A percentile compares a stretch with the other conserved stretches of the same genome.
Evolutionary conservation across 2,888 invertebrate species (phyloP).

Genomic region (Erannis defoliaria): DNA sequence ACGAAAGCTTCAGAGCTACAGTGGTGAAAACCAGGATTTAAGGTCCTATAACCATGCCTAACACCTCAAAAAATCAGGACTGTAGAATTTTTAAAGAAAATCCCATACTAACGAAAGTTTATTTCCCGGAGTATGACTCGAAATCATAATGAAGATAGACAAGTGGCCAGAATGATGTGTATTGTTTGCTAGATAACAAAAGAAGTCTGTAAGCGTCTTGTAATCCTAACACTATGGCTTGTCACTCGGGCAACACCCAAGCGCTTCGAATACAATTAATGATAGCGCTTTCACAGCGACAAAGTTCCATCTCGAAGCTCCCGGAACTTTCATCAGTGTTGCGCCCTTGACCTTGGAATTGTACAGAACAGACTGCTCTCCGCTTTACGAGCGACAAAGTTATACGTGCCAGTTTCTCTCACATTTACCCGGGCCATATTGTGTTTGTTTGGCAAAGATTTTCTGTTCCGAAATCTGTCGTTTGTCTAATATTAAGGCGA

Average conservation of each 20-base stretch:
- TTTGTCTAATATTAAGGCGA: background rate
- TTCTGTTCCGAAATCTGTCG: background rate
- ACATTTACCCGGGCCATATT: slow-evolving; percentile 11
- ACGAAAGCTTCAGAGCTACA: no score
- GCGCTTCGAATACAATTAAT: background rate
- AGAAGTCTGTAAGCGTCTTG: no score
- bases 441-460: background rate
- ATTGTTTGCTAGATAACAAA: no score
- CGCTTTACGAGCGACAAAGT: slow-evolving; percentile 16
- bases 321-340: slow-evolving; percentile 4
- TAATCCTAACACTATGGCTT: background rate
- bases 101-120: no score
- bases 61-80: no score
- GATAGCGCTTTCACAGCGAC: slow-evolving; percentile 3
- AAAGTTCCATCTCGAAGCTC: slow-evolving; percentile 8
- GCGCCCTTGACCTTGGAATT: slow-evolving; percentile 12
- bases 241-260: background rate
- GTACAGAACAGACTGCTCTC: slow-evolving; percentile 10
- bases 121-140: no score
- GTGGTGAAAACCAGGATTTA: no score
- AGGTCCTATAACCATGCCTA: no score
- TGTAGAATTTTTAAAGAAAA: no score
- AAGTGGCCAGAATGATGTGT: no score
- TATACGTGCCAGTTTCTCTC: slow-evolving; percentile 3
- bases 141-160: no score